Evolutionary conservation across 2,888 invertebrate species (phyloP), one percentile per base, ranked within the genome.

Genomic region (Parnassius glacialis): DNA sequence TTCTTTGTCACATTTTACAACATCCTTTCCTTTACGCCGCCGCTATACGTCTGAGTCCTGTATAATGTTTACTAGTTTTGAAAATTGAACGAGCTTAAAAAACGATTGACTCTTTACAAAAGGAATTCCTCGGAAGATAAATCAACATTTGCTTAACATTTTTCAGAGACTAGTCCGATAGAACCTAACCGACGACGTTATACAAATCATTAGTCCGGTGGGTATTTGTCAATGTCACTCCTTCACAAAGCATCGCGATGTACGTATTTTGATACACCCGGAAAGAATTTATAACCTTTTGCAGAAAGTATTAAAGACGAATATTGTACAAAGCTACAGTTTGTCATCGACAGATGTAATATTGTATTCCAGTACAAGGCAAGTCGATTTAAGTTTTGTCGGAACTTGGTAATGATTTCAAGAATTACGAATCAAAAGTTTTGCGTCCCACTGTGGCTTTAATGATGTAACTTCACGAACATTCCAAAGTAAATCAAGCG

Each of bases 371-470:
- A 68, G 73, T 79, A 82, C 80, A 83, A 76, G 79, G 71, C 76
- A 83, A 81, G 80, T 80, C 80, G 79, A 83, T 83, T 83, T 76
- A 80, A 81, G 80, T 81, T 78, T 77, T 61, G 70, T 65, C 65
- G 70, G 70, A 71, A 80, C 70, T 81, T 80, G 76, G 70, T 80
- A 79, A 81, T 80, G 79, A 79, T 79, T 80, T 79, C 79, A 75
- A 76, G 81, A 81, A 81, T 80, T 78, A 78, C 76, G 72, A 75
- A 74, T 75, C 73, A 69, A 70, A 75, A 74, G 67, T 74, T 74
- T 65, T 66, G 64, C 65, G 67, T 68, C 66, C 65, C 64, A 68
- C 67, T 68, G 66, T 65, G 67, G 66, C 67, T 72, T 70, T 71
- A 71, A 70, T 68, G 72, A 70, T 67, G 67, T 58, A 59, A 62